Evolutionary conservation across 64 coral and sea anemone genomes (phyloP), one percentile per base, ranked within the genome.

Genomic region (Actinia tenebrosa): DNA sequence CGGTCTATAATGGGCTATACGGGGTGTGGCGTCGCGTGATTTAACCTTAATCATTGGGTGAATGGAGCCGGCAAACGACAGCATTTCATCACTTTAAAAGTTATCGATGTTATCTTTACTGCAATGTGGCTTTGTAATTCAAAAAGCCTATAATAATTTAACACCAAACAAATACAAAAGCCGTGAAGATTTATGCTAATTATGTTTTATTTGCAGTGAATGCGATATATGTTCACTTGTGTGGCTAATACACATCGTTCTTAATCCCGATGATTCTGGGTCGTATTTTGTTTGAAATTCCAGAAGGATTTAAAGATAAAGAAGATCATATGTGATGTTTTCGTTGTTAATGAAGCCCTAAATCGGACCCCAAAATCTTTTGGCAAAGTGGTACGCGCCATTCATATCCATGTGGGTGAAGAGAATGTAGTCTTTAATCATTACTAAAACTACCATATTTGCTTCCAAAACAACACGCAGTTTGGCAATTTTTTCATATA

Each of bases 321-420:
- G 23, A 14, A 42, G 69, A 75, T 75, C 69, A 75, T 30, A 75
- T 15, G 69, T 75, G 26, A 75, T 75, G 69, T 75, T 75, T 75
- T 75, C 26, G 69, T 75, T 75, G 69, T 75, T 75, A 13, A 75
- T 75, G 69, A 75, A 81, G 17, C 79, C 15, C 45, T 22, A 37
- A 37, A 37, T 37, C 30, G 30, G 30, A 37, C 30, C 30, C 1
- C 30, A 37, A 81, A 81, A 81, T 81, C 79, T 81, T 81, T 81
- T 81, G 79, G 79, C 79, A 81, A 81, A 81, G 79, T 50, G 7
- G 30, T n/a, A 81, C 44, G 5, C 79, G 79, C 44, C 45, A 53
- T 45, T 81, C 22, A 81, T 81, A 81, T 81, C 26, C 25, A 42
- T 30, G 11, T 75, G 7, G 10, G 69, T 75, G 13, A 27, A 3